These are phyloP conservation scores for Phortica magna DNA, from an alignment of 2,888 invertebrate genomes.

Conservation along the genomic window DNA sequence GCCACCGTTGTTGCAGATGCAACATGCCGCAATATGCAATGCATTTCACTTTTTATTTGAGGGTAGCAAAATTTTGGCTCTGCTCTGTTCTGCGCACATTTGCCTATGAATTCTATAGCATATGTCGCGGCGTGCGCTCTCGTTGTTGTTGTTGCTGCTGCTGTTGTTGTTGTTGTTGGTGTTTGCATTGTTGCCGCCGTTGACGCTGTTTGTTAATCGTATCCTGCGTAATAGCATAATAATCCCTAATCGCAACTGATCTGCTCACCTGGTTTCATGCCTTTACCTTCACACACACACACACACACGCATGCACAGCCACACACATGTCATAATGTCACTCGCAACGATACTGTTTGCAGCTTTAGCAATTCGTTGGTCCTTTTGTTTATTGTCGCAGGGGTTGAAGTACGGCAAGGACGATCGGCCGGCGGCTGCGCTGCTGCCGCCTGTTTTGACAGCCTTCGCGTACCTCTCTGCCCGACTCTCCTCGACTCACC, in stretches of 20 bases:
- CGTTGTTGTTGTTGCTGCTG: conserved; percentile 46
- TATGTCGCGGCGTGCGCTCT: conserved; percentile 66
- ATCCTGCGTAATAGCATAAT: conserved; percentile 74
- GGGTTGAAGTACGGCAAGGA: conserved; percentile 39
- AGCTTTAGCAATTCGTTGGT: conserved; percentile 57
- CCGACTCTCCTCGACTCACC: no score
- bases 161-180: background rate
- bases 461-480: background rate
- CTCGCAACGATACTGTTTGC: conserved; percentile 57
- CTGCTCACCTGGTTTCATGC: conserved; percentile 65
- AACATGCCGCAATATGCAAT: conserved; percentile 44
- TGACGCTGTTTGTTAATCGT: conserved; percentile 63
- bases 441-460: conserved; percentile 46
- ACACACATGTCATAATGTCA: conserved; percentile 48
- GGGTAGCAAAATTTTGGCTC: conserved; percentile 59
- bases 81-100: conserved; percentile 13
- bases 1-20: conserved; percentile 60
- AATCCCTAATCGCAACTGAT: conserved; percentile 75
- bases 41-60: conserved; percentile 7
- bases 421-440: no score
- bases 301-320: conserved; percentile 50
- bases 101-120: conserved; percentile 52
- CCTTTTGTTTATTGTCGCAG: conserved; percentile 48
- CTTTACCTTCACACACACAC: conserved; percentile 29
- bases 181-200: conserved; percentile 38